phyloP scores from a whole-genome alignment of 2,113 vertebrate species.

The Geococcyx californianus region DNA sequence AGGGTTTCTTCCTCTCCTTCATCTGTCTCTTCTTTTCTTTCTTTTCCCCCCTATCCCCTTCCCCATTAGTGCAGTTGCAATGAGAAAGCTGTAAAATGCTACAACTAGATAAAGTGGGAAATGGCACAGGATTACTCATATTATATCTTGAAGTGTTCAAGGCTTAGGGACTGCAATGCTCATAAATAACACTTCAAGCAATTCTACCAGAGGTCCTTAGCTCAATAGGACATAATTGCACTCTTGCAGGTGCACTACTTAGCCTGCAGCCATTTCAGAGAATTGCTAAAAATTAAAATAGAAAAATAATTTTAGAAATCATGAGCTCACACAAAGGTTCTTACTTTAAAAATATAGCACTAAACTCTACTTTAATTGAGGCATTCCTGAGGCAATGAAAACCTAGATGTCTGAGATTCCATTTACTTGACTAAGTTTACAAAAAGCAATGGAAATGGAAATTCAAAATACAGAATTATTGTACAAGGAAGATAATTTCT shows the following conservation, averaged over 20 bases:
- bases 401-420: not conserved
- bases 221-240: not conserved
- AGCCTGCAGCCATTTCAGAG: conserved; percentile 3
- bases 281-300: not conserved
- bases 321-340: not conserved
- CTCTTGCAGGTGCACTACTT: not conserved
- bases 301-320: not conserved
- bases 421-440: not conserved
- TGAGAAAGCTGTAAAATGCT: not conserved
- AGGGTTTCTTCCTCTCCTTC: not conserved
- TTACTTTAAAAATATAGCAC: not conserved
- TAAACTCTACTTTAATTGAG: not conserved
- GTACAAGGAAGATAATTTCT: not conserved
- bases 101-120: not conserved
- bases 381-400: not conserved
- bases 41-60: not conserved
- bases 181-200: conserved; percentile 15
- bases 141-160: not conserved
- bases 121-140: not conserved
- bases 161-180: not conserved
- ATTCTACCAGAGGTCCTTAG: not conserved
- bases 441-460: not conserved
- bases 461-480: not conserved
- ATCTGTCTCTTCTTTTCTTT: not conserved
- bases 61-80: not conserved